Percentiles rank a stretch among this genome's conserved stretches.
These are phyloP conservation scores for Pseudois nayaur DNA, from an alignment of 2,113 vertebrate genomes.

Conservation along the genomic window DNA sequence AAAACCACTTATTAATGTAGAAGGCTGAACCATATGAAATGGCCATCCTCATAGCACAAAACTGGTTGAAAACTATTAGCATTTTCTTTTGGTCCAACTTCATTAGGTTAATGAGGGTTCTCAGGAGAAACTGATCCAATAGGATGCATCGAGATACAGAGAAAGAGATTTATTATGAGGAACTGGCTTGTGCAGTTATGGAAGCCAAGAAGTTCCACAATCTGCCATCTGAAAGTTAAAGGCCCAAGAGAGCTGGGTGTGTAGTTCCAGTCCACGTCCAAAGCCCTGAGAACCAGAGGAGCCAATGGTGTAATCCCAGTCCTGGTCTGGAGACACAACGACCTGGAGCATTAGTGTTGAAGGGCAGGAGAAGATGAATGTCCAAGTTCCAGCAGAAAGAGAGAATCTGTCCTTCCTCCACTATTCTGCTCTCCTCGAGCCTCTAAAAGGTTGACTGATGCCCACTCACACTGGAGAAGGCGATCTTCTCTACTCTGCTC, in stretches of 20 bases:
- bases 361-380: background rate
- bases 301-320: background rate
- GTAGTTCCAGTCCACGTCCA: background rate
- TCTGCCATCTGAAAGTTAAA: background rate
- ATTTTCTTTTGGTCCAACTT: background rate
- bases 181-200: background rate
- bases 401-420: background rate
- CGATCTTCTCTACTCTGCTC: background rate
- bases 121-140: background rate
- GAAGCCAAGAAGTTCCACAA: background rate
- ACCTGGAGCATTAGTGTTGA: background rate
- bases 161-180: background rate
- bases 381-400: background rate
- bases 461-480: background rate
- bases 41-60: background rate
- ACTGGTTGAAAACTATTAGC: background rate
- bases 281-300: background rate
- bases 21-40: background rate
- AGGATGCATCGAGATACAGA: background rate
- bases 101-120: background rate
- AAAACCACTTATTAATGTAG: background rate
- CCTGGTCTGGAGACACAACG: background rate
- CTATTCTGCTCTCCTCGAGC: background rate
- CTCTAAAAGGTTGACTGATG: background rate
- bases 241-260: background rate